Evolutionary conservation across 2,113 vertebrate species (phyloP).

Genomic region (Aphelocoma coerulescens): DNA sequence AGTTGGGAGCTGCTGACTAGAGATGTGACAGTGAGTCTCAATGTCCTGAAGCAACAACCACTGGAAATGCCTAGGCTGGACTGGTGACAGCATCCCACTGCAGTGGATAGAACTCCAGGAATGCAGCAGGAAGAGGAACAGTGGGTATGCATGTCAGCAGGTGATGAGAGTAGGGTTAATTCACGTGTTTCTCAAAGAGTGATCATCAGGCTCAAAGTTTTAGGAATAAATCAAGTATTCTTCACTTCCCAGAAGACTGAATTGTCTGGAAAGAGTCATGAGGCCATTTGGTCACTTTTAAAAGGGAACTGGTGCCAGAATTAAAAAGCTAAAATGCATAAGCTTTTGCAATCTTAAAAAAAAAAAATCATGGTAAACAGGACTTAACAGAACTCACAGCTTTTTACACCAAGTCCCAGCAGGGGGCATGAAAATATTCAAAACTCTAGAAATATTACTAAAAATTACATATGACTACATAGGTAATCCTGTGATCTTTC

Average conservation of each 20-base stretch:
- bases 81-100: too few relatives aligned
- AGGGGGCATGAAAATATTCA: background rate
- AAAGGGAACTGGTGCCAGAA: background rate
- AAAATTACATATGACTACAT: background rate
- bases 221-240: background rate
- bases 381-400: background rate
- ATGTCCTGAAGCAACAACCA: background rate
- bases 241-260: background rate
- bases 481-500: background rate
- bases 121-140: background rate
- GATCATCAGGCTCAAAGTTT: background rate
- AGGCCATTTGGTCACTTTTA: background rate
- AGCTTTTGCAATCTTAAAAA: background rate
- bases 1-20: background rate
- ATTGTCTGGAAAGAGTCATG: background rate
- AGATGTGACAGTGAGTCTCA: background rate
- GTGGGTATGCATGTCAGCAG: background rate
- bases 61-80: background rate
- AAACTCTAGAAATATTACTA: background rate
- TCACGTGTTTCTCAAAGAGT: rapidly evolving
- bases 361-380: background rate
- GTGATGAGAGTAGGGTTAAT: background rate
- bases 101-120: background rate
- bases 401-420: background rate
- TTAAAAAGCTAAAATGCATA: background rate